Evolutionary conservation across 2,797 vertebrate species (phyloP), one percentile per base, ranked within the genome.

Genomic region (Anniella stebbinsi): DNA sequence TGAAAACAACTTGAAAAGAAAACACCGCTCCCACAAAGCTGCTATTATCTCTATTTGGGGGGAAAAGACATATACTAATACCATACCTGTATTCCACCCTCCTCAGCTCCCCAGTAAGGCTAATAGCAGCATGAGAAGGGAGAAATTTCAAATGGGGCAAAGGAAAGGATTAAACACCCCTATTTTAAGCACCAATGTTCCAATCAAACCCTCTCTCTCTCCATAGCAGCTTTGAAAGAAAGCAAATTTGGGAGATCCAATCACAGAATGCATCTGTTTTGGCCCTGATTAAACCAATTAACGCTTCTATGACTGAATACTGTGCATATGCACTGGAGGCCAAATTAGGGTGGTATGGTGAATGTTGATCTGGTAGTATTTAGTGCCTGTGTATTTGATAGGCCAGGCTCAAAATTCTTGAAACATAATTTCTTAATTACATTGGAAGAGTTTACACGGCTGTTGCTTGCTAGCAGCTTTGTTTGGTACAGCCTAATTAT

Each of bases 361-460:
- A 63, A 60, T 66, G 11, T 57, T 73, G 23, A 45, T 87, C 38
- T 66, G 30, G 57, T 87, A 57, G 2, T 45, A 63, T 78, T 86
- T 67, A 66, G 30, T 70, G 11, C 30, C 67, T 33, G 9, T 66
- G 3, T 86, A 48, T 73, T 48, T 73, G 21, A 51, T 63, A 73
- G 30, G 54, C 11, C 13, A 63, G 3, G 6, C 13, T 80, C 51
- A n/a, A 17, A 33, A 41, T 80, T 86, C 23, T n/a, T 63, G 38
- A 33, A 86, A 45, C 11, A 28, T 63, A 83, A 82, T 83, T 80
- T 80, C 63, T 86, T 63, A 86, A 90, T 63, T 82, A 38, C 17
- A 75, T 33, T 66, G 41, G 28, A 69, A 82, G 45, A 73, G n/a
- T 87, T 38, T 90, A 54, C 10, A 81, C 25, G n/a, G 38, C 13